Evolutionary conservation across 2,797 vertebrate genomes (phyloP), one percentile per base, ranked within the genome.

Genomic region (Hippoglossus hippoglossus): DNA sequence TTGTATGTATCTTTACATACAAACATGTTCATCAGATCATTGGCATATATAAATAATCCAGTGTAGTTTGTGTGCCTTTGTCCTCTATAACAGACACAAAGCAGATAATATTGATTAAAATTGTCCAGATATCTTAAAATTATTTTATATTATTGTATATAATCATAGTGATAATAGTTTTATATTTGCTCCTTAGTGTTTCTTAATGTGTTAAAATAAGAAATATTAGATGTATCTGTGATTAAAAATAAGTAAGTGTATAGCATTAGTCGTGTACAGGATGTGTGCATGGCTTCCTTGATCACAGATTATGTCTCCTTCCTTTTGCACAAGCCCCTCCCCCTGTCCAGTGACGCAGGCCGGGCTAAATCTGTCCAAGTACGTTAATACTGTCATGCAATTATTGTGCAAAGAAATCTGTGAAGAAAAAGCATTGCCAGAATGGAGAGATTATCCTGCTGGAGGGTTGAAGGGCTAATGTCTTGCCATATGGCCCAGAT

Each of bases 401-500:
- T 94, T 94, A 94, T 94, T 93, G 90, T 89, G 92, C 90, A 83
- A 94, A 94, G 91, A 95, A 95, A 94, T 94, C 94, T 94, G 89
- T 85, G 89, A 93, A 92, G 93, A 94, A 93, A 92, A 89, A 88
- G 87, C 93, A 91, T 86, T 92, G 92, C 92, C 92, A 94, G 91
- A 90, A 90, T 65, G 82, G 83, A 89, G 92, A 92, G 94, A 93
- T 95, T 94, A 95, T 95, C 94, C 92, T 75, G 80, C 80, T 86
- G 83, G 87, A 91, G 92, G 92, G 92, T 91, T 90, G 85, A 91
- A 93, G 90, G 92, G 92, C 93, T 94, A 93, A 94, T 88, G 91
- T 93, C 92, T 92, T 74, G 75, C 94, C 94, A 94, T 94, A 94
- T 94, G 94, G 91, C 87, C 77, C 77, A 92, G 90, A 88, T 91